Base-by-base conservation (phyloP, 1,140 invertebrate genomes). In the Drosophila pandora region DNA sequence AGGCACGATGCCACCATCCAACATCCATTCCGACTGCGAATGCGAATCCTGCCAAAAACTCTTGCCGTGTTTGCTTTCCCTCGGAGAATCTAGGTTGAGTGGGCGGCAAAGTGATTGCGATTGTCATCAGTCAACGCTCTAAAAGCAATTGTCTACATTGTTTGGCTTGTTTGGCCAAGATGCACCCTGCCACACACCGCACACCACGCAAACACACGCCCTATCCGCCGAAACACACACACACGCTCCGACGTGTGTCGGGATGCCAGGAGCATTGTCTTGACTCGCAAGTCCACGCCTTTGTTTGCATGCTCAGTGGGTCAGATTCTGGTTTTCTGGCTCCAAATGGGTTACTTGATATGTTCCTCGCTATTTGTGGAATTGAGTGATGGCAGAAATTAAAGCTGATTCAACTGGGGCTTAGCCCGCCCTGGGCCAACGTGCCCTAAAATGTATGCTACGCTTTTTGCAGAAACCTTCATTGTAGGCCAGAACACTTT, bases 81-180 rank as follows among this genome's bases (percentile, higher is more conserved):
- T 82, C 60, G 76, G 62, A 69, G 76, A 70, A 87, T 75, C 83
- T 88, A 82, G 82, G 83, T 88, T 88, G 83, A 88, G 83, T 82
- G 83, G 82, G 77, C 75, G 82, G 82, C 83, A 85, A 82, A 87
- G 83, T 87, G 82, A 87, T 87, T 87, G 78, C 76, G 83, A 88
- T 88, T 88, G 83, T 88, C 83, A 88, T 88, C 83, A 88, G 83
- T 88, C 83, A 88, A 88, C 83, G 84, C 76, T 89, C 84, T 89
- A 83, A 88, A 88, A 88, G 83, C 83, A 88, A 88, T 88, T 88
- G 83, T 88, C 83, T 88, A 88, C 83, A 88, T 89, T 89, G 83
- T 88, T 87, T 79, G 84, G 79, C 63, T 83, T 87, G 83, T 87
- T 87, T 87, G 83, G 67, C 75, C 76, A 88, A 87, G 82, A 88